Evolutionary conservation across 2,113 vertebrate genomes (phyloP).

Genomic region (Boulengerochromis microlepis): DNA sequence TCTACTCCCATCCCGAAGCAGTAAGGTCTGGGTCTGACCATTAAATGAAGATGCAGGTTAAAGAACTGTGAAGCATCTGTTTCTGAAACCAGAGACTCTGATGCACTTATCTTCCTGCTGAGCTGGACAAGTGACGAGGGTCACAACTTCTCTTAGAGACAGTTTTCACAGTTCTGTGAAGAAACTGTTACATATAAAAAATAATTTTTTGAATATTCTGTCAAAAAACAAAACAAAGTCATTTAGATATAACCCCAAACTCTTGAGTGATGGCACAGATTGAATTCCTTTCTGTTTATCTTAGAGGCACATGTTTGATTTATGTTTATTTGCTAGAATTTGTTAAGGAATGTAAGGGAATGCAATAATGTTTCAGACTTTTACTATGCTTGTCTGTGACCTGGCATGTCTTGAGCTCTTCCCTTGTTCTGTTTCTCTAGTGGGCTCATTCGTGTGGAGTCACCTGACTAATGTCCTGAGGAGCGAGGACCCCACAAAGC

Average conservation of each 20-base stretch:
- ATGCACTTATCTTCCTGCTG: not conserved
- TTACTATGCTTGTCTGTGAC: not conserved
- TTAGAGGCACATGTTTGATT: not conserved
- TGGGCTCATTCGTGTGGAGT: conserved; percentile 88
- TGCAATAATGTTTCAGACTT: not conserved
- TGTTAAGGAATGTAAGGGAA: not conserved
- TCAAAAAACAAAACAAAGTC: not conserved
- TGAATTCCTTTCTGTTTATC: not conserved
- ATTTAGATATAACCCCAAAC: not conserved
- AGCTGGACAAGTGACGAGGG: not conserved
- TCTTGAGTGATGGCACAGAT: no score
- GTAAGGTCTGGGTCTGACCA: rapidly evolving
- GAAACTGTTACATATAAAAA: not conserved
- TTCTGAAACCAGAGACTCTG: not conserved
- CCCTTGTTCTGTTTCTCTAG: conserved; percentile 37
- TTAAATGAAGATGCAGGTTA: not conserved
- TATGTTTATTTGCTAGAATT: not conserved
- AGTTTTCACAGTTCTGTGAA: not conserved
- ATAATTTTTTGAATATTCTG: not conserved
- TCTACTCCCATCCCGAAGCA: not conserved
- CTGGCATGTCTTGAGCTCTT: not conserved
- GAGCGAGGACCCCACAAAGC: conserved; percentile 80
- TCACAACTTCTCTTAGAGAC: not conserved
- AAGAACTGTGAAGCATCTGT: not conserved
- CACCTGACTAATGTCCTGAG: conserved; percentile 80